phyloP scores from a whole-genome alignment of 2,888 invertebrate genomes.

The Nephrotoma appendiculata region DNA sequence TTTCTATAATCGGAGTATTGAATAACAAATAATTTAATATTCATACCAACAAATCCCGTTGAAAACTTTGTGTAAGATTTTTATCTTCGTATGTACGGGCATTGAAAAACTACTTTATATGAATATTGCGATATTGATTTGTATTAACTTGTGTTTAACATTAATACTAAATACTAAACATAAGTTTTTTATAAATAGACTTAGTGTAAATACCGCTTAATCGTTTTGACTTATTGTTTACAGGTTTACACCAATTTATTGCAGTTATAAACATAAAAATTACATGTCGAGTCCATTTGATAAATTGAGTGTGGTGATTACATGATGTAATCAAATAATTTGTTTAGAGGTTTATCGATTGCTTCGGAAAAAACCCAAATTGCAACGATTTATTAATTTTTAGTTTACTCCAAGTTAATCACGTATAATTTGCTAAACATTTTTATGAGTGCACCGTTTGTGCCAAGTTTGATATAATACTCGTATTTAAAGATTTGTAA shows the following conservation, averaged over 20 bases:
- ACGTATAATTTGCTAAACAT: neutral
- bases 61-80: too few relatives aligned
- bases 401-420: too few relatives aligned
- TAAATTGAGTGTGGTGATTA: neutral
- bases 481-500: neutral
- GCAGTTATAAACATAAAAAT: neutral
- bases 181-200: neutral
- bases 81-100: too few relatives aligned
- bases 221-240: neutral
- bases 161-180: neutral
- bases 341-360: too few relatives aligned
- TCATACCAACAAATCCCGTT: neutral
- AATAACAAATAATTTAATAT: neutral
- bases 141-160: neutral
- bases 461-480: neutral
- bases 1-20: neutral
- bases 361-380: too few relatives aligned
- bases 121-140: neutral
- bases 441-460: neutral
- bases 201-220: neutral
- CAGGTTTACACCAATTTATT: too few relatives aligned
- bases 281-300: neutral
- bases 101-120: neutral
- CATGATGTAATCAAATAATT: too few relatives aligned
- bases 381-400: too few relatives aligned